Conservation (phyloP, 2,797 vertebrate species). For the Cygnus olor region DNA sequence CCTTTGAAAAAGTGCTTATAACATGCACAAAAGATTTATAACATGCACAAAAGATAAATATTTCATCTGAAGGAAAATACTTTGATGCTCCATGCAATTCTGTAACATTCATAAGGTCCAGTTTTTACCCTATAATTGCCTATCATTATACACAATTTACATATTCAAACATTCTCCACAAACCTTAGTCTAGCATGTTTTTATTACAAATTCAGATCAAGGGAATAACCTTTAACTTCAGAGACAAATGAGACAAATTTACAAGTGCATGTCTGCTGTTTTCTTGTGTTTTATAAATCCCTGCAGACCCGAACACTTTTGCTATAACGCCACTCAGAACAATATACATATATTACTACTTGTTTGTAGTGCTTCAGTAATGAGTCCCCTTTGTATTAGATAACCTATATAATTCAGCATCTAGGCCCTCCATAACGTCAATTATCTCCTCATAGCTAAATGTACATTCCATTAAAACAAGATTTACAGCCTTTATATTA, state of each 20-base stretch:
- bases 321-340: conserved; percentile 84
- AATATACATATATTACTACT: conserved; percentile 86
- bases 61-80: conserved; percentile 68
- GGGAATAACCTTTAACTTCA: conserved; percentile 91
- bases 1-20: conserved; percentile 52
- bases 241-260: conserved; percentile 89
- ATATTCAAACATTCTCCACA: conserved; percentile 83
- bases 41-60: conserved; percentile 72
- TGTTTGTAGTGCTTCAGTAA: conserved; percentile 85
- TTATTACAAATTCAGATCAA: conserved; percentile 90
- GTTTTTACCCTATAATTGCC: conserved; percentile 83
- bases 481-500: conserved; percentile 78
- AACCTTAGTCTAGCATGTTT: conserved; percentile 83
- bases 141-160: conserved; percentile 84
- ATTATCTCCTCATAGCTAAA: conserved; percentile 87
- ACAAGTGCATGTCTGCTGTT: conserved; percentile 88
- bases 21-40: too few relatives aligned
- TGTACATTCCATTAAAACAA: conserved; percentile 81
- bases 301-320: conserved; percentile 81
- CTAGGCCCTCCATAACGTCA: conserved; percentile 82
- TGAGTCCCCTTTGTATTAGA: conserved; percentile 86
- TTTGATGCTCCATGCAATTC: conserved; percentile 61
- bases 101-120: conserved; percentile 74
- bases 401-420: conserved; percentile 82
- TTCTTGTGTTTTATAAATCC: conserved; percentile 85